Evolutionary conservation across 2,888 invertebrate genomes (phyloP).

Genomic region (Sclerodermus sp.): DNA sequence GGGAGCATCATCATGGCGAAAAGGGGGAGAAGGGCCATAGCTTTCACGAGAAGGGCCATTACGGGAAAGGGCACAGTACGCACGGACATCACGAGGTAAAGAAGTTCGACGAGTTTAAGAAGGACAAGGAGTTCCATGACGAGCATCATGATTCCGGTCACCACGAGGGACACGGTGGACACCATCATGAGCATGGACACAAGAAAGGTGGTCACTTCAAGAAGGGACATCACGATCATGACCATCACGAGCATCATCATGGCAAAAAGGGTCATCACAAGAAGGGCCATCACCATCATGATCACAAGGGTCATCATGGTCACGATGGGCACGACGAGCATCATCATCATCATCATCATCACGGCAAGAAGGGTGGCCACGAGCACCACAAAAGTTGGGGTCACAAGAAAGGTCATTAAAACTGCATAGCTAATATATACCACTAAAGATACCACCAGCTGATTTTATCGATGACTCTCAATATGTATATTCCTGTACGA

Average conservation of each 20-base stretch:
- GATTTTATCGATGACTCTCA: too few relatives aligned
- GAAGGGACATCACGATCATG: slow-evolving; percentile 79
- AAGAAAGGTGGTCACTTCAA: slow-evolving; percentile 81
- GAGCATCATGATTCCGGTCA: slow-evolving; percentile 81
- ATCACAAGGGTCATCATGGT: slow-evolving; percentile 78
- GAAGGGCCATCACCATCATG: slow-evolving; percentile 79
- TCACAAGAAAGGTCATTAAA: slow-evolving; percentile 60
- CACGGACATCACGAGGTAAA: slow-evolving; percentile 85
- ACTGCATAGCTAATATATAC: too few relatives aligned
- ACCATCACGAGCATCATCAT: slow-evolving; percentile 75
- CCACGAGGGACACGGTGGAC: slow-evolving; percentile 79
- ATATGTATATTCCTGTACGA: too few relatives aligned
- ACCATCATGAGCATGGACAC: slow-evolving; percentile 78
- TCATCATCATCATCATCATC: slow-evolving; percentile 69
- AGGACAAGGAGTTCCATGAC: slow-evolving; percentile 84
- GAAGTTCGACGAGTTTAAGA: slow-evolving; percentile 83
- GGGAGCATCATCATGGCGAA: slow-evolving; percentile 67
- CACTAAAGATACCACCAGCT: slow-evolving; percentile 26
- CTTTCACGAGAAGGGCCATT: slow-evolving; percentile 71
- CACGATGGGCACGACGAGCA: slow-evolving; percentile 78
- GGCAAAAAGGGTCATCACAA: slow-evolving; percentile 80
- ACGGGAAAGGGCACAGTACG: slow-evolving; percentile 83
- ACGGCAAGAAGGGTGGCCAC: slow-evolving; percentile 79
- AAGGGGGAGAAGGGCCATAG: slow-evolving; percentile 71
- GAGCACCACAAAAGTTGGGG: slow-evolving; percentile 81